These are phyloP conservation scores for Brachyalestes nurse DNA, from an alignment of 2,797 vertebrate species.

Conservation along the genomic window DNA sequence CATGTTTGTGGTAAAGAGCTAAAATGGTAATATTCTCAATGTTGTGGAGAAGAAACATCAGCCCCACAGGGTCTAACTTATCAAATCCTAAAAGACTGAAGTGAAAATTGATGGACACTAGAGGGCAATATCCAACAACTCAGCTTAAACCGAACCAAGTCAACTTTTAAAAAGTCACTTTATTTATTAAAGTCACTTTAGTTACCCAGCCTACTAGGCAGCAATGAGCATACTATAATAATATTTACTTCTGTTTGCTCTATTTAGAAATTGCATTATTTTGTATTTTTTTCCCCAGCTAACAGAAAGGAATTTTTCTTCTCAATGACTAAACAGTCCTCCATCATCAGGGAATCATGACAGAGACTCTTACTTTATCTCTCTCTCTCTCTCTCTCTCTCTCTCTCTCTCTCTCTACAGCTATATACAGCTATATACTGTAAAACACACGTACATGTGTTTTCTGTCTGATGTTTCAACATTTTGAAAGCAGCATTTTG, in stretches of 20 bases:
- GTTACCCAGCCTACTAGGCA: not conserved
- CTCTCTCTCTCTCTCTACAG: too few relatives aligned
- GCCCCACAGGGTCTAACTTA: too few relatives aligned
- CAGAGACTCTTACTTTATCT: slow-evolving; percentile 13
- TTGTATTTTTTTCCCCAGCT: not conserved
- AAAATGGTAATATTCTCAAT: too few relatives aligned
- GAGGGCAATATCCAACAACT: slow-evolving; percentile 36
- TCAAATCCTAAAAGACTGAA: not conserved
- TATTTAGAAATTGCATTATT: too few relatives aligned
- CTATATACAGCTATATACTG: too few relatives aligned
- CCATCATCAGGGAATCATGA: slow-evolving; percentile 5
- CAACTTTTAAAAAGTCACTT: not conserved
- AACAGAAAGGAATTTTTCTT: not conserved
- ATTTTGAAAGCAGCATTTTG: too few relatives aligned
- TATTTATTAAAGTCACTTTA: not conserved
- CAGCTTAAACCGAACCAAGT: not conserved
- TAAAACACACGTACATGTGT: too few relatives aligned
- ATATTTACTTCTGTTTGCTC: not conserved
- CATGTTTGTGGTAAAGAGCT: too few relatives aligned
- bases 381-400: not conserved
- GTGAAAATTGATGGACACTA: slow-evolving; percentile 3
- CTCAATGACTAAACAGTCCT: slow-evolving; percentile 2
- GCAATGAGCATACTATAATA: too few relatives aligned
- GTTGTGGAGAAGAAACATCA: too few relatives aligned
- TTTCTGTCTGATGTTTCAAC: too few relatives aligned